Percentiles rank a stretch among this genome's conserved stretches.
Evolutionary conservation across 2,888 invertebrate species (phyloP).

Genomic region (Byasa hedistus): DNA sequence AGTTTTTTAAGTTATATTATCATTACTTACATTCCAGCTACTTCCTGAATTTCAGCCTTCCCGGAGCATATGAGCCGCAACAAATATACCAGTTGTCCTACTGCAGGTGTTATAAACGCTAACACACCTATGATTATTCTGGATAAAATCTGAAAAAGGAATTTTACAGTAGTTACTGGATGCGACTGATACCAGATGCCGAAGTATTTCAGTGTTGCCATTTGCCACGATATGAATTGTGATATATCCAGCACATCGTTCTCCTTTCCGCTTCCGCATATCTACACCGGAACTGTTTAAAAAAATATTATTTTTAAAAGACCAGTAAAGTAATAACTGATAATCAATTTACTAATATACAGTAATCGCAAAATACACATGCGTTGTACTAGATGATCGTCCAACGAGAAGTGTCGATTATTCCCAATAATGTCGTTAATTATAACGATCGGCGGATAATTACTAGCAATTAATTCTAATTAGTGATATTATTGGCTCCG

Average conservation of each 20-base stretch:
- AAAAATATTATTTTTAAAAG: no score
- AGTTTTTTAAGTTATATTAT: no score
- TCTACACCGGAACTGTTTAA: no score
- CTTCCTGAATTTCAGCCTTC: background rate
- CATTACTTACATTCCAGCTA: background rate
- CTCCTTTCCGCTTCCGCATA: no score
- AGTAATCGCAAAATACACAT: no score
- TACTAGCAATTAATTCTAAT: background rate
- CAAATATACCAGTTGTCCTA: background rate
- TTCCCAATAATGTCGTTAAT: background rate
- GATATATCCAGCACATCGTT: background rate
- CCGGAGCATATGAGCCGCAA: background rate
- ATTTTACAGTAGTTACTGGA: background rate
- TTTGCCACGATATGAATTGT: background rate
- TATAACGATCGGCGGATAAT: constrained; percentile 32
- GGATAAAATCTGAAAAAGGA: background rate
- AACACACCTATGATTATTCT: background rate
- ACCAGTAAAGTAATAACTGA: no score
- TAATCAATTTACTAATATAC: no score
- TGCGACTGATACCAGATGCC: background rate
- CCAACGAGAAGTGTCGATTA: background rate
- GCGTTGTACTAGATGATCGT: background rate
- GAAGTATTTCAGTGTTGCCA: background rate
- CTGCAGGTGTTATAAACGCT: background rate
- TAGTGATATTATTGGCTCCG: background rate